phyloP scores from a whole-genome alignment of 2,113 vertebrate genomes.

The Pseudorasbora parva region DNA sequence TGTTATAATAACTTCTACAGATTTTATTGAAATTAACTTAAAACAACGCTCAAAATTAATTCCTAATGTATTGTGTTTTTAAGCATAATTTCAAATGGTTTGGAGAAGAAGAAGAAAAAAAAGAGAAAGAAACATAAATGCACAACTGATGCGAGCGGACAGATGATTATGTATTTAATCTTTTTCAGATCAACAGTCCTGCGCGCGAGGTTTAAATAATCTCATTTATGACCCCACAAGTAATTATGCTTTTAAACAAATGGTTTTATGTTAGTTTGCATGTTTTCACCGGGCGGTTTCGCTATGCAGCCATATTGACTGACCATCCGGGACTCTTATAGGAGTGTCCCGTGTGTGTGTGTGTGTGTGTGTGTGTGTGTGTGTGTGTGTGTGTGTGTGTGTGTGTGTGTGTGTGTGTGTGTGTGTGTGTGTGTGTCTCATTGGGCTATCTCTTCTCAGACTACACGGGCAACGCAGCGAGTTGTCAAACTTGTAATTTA shows the following conservation, averaged over 20 bases:
- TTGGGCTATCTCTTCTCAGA: neutral
- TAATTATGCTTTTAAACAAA: neutral
- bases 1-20: neutral
- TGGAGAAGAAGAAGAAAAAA: no score
- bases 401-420: no score
- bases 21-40: neutral
- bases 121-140: neutral
- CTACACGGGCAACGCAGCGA: neutral
- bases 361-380: neutral
- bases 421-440: no score
- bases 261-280: neutral
- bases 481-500: neutral
- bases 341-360: constrained; percentile 28
- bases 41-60: neutral
- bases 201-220: neutral
- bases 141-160: neutral
- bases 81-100: neutral
- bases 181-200: neutral
- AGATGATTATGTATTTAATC: neutral
- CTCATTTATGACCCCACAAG: neutral
- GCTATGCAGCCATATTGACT: constrained; percentile 30
- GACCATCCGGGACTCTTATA: constrained; percentile 44
- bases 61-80: neutral
- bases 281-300: neutral
- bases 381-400: no score